Evolutionary conservation across 2,797 vertebrate genomes (phyloP).

Genomic region (Gallinago solitaria): DNA sequence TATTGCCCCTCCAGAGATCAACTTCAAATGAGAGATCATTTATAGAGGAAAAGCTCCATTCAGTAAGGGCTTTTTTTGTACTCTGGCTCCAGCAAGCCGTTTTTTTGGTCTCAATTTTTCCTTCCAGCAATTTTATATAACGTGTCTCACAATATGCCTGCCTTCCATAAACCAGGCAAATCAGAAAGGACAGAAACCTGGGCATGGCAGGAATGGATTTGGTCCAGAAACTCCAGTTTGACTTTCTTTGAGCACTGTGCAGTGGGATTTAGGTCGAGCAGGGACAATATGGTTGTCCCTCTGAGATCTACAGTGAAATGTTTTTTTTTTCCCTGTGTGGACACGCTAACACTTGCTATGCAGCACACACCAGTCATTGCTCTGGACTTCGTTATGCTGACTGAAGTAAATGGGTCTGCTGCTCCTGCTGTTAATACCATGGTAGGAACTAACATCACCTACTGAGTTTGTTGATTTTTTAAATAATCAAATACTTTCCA

Average conservation of each 20-base stretch:
- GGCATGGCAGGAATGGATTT: not conserved
- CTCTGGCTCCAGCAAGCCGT: not conserved
- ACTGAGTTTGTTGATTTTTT: not conserved
- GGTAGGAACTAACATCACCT: not conserved
- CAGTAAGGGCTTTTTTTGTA: not conserved
- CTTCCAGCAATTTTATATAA: not conserved
- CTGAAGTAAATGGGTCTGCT: not conserved
- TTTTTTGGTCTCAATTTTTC: not conserved
- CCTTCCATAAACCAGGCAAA: not conserved
- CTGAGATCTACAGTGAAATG: not conserved
- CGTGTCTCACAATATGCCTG: not conserved
- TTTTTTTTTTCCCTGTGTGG: not conserved
- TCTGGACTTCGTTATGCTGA: not conserved
- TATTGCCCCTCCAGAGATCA: not conserved
- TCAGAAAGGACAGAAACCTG: not conserved
- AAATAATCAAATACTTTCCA: not conserved
- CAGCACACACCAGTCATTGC: rapidly evolving
- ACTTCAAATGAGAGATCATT: constrained; percentile 6
- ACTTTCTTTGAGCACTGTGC: not conserved
- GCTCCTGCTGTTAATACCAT: not conserved
- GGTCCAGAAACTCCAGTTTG: not conserved
- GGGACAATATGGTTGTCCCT: rapidly evolving
- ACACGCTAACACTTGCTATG: not conserved
- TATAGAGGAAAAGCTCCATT: not conserved
- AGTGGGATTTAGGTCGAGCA: not conserved